Base-by-base conservation (phyloP, 2,888 invertebrate genomes). In the Xanthia icteritia region DNA sequence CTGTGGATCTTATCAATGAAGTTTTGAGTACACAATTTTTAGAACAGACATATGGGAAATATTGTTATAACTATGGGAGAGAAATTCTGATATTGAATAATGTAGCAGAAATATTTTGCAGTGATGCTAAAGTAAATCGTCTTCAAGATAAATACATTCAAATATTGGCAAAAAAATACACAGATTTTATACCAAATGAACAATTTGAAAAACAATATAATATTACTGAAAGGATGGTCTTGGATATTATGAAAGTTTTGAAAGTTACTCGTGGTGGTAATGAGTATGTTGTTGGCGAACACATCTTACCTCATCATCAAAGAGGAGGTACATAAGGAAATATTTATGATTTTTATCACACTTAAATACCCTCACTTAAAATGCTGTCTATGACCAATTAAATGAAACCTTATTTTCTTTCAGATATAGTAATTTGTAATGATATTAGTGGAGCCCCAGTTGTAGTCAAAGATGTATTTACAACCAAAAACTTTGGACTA, bases 301-400 rank as follows among this genome's bases (percentile, higher is more conserved):
- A 98, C 91, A 93, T 98, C 81, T 90, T 98, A 82, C 97, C 98
- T 15, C 98, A 98, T 88, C 97, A 97, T 90, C 95, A 97, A 85
- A 97, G 97, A 92, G 97, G 97, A 90, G 97, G 97, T 97, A 93
- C 15, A 56, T 1, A 17, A 56, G 20, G 6, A 58, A 67, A 51
- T 31, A 36, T n/a, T 71, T 81, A 31, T n/a, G 27, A 23, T 27
- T 61, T 27, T 11, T 27, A 31, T 66, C 5, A 48, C n/a, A 58
- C 23, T 67, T 48, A 48, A 39, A 36, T 15, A 64, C 2, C 27
- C 13, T 0, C 36, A 20, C 42, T 42, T 42, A 51, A 17, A 51
- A 27, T 73, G 20, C 20, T 31, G 2, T 20, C n/a, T 13, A 15
- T 60, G 5, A 67, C 27, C 5, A 51, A 42, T 61, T 23, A 58